A percentile compares a stretch with the other conserved stretches of the same genome.
Evolutionary conservation across 2,797 vertebrate genomes (phyloP).

Genomic region (Netta rufina): DNA sequence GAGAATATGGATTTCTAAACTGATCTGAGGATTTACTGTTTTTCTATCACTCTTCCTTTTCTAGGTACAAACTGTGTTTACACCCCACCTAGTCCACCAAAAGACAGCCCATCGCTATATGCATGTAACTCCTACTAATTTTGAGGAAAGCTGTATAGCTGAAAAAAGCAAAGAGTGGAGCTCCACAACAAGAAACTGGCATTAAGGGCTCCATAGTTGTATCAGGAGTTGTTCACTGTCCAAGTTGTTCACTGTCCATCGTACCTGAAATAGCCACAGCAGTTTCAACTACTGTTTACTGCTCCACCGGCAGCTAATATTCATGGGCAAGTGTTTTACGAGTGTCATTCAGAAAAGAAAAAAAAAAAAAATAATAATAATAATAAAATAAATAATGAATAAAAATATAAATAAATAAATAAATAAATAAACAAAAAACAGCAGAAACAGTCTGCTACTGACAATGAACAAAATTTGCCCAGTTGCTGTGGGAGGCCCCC

Average conservation of each 20-base stretch:
- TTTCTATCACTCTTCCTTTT: background rate
- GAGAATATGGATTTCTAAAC: background rate
- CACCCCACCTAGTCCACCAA: too few species aligned
- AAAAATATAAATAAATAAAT: too few species aligned
- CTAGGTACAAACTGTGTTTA: background rate
- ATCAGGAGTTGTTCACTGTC: background rate
- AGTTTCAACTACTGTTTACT: background rate
- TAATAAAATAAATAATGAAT: too few species aligned
- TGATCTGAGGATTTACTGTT: background rate
- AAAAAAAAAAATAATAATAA: background rate
- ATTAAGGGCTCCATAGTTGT: background rate
- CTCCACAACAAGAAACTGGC: background rate
- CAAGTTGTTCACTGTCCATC: background rate
- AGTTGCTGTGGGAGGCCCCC: background rate
- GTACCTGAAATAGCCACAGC: background rate
- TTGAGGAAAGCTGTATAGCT: fast-evolving
- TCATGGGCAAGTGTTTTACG: fast-evolving
- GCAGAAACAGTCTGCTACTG: background rate
- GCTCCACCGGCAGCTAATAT: background rate
- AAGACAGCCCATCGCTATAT: background rate
- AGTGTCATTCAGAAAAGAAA: background rate
- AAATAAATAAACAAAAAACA: background rate
- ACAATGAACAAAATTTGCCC: background rate
- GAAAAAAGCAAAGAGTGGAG: background rate
- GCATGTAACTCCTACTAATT: background rate